Conservation (phyloP, 37 sponge, comb jelly and placozoan species). For the Petrosia ficiformis region DNA sequence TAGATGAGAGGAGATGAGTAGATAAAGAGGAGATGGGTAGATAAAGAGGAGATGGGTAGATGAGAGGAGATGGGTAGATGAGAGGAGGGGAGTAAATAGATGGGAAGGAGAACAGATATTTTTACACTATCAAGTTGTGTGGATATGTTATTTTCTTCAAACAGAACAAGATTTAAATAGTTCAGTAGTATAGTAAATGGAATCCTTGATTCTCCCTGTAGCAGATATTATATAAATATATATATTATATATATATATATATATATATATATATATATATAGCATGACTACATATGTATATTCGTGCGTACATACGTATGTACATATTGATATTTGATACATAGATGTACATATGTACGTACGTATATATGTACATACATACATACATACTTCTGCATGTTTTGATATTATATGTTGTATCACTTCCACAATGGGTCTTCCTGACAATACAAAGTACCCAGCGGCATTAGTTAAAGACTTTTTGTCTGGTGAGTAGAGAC, state of each 20-base stretch:
- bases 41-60: no score
- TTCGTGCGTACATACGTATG: not conserved
- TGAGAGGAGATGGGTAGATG: no score
- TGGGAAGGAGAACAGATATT: no score
- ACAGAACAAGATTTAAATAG: constrained; percentile 33
- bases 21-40: no score
- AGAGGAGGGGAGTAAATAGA: no score
- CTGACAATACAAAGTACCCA: constrained; percentile 37
- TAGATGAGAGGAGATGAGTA: no score
- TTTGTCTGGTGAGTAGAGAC: constrained; percentile 8
- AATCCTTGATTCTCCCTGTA: not conserved
- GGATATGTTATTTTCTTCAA: not conserved
- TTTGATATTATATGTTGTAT: constrained; percentile 11
- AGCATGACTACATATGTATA: no score
- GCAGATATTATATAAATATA: not conserved
- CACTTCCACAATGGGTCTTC: constrained; percentile 6
- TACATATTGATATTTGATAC: not conserved
- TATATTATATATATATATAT: not conserved
- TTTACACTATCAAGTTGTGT: not conserved
- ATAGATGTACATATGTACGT: constrained; percentile 5
- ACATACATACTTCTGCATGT: constrained; percentile 11
- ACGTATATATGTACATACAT: no score
- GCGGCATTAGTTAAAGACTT: constrained; percentile 12
- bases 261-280: not conserved
- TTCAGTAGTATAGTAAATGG: constrained; percentile 29